Percentiles rank a stretch among this genome's conserved stretches.
These are phyloP conservation scores for Corythucha ciliata DNA, from an alignment of 2,888 invertebrate species.

Conservation along the genomic window DNA sequence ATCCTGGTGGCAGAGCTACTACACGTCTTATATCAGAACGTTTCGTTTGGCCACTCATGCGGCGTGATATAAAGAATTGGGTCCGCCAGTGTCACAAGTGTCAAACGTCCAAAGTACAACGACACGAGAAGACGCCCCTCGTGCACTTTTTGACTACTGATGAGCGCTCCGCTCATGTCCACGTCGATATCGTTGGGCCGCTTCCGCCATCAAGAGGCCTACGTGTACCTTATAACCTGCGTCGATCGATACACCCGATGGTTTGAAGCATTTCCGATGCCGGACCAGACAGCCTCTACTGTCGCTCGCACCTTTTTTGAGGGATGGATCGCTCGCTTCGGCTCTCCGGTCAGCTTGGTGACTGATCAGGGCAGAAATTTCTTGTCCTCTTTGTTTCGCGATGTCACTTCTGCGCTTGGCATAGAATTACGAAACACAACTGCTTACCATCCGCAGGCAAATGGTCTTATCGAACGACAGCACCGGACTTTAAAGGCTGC, in stretches of 20 bases:
- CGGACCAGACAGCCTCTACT: slow-evolving; percentile 7
- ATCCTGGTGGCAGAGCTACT: slow-evolving; percentile 7
- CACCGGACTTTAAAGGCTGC: slow-evolving; percentile 16
- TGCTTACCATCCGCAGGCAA: slow-evolving; percentile 13
- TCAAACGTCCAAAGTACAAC: slow-evolving; percentile 40
- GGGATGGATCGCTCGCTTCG: slow-evolving; percentile 20
- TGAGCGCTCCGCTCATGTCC: slow-evolving; percentile 2
- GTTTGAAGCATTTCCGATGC: slow-evolving; percentile 15
- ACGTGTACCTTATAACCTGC: slow-evolving; percentile 6
- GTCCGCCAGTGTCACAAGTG: slow-evolving; percentile 13
- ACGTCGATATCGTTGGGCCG: slow-evolving; percentile 11
- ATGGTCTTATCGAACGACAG: slow-evolving; percentile 9
- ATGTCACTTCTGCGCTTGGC: background rate
- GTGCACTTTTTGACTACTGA: background rate
- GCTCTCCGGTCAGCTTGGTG: slow-evolving; percentile 8
- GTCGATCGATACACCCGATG: slow-evolving; percentile 8
- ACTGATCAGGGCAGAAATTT: slow-evolving; percentile 14
- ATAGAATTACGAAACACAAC: slow-evolving; percentile 6
- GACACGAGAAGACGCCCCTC: slow-evolving; percentile 9
- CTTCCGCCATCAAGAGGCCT: slow-evolving; percentile 3
- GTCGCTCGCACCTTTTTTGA: slow-evolving; percentile 6
- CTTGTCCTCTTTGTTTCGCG: slow-evolving; percentile 8
- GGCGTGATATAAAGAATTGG: slow-evolving; percentile 5
- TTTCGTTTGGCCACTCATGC: slow-evolving; percentile 15
- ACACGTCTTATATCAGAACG: slow-evolving; percentile 6